These are phyloP conservation scores for Bambusicola thoracicus DNA, from an alignment of 2,113 vertebrate genomes.

Conservation along the genomic window DNA sequence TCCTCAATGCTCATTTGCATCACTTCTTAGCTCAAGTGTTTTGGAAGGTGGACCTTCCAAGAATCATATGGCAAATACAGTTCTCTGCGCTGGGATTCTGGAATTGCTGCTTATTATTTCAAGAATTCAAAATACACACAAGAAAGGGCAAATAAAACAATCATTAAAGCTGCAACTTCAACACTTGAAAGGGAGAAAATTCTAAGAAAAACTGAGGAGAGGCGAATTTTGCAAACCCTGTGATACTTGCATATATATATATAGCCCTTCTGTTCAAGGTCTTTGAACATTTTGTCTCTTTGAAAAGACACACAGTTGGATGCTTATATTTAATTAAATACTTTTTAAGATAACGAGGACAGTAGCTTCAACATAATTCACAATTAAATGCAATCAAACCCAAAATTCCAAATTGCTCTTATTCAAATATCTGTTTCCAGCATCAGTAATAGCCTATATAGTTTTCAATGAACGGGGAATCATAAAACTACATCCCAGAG, in stretches of 20 bases:
- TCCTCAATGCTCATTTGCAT: background rate
- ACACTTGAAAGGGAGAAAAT: background rate
- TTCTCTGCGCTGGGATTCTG: too few species aligned
- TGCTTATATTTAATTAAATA: conserved; percentile 59
- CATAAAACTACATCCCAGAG: conserved; percentile 26
- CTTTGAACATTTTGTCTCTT: background rate
- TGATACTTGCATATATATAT: background rate
- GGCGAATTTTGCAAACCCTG: background rate
- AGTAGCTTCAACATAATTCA: conserved; percentile 34
- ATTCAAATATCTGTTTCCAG: background rate
- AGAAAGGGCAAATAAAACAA: background rate
- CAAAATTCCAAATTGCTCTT: background rate
- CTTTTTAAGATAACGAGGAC: conserved; percentile 46
- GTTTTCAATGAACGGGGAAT: background rate
- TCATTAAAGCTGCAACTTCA: background rate
- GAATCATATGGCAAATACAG: background rate
- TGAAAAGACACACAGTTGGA: conserved; percentile 46
- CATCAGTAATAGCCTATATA: background rate
- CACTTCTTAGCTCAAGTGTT: background rate
- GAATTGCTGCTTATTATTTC: background rate
- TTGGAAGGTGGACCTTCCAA: background rate
- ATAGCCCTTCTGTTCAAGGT: background rate
- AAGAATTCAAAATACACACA: background rate
- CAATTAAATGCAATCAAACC: conserved; percentile 53
- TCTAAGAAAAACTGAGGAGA: background rate